Evolutionary conservation across 2,797 vertebrate genomes (phyloP).

Genomic region (Coranthus polyacanthus): DNA sequence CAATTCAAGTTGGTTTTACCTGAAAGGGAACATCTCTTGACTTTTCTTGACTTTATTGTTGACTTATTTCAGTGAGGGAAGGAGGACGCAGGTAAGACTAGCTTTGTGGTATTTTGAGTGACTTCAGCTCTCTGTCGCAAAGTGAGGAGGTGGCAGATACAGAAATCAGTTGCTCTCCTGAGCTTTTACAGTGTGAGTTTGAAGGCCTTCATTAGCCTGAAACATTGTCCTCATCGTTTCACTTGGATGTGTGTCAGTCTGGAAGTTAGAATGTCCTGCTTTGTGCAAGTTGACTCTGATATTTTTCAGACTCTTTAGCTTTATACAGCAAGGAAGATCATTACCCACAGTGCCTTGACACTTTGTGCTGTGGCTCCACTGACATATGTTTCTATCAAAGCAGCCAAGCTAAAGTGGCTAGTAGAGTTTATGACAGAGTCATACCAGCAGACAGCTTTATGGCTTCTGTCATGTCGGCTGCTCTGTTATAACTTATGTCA

Average conservation of each 20-base stretch:
- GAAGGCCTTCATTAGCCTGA: no score
- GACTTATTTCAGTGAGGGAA: constrained; percentile 22
- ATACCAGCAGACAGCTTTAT: constrained; percentile 69
- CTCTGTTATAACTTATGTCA: constrained; percentile 64
- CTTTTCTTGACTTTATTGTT: no score
- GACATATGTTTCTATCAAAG: constrained; percentile 62
- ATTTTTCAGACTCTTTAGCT: constrained; percentile 30
- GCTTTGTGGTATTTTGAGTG: constrained; percentile 6
- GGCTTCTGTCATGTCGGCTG: constrained; percentile 70
- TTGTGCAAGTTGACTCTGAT: constrained; percentile 4
- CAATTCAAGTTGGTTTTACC: constrained; percentile 15
- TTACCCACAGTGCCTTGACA: constrained; percentile 39
- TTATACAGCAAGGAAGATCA: constrained; percentile 19
- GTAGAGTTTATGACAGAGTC: constrained; percentile 63
- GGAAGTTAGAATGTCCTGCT: no score
- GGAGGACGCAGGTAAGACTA: constrained; percentile 23
- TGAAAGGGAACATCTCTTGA: constrained; percentile 37
- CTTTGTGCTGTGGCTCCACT: constrained; percentile 30
- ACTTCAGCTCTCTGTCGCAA: constrained; percentile 12
- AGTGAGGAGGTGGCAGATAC: no score
- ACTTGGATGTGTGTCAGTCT: no score
- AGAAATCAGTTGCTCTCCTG: no score
- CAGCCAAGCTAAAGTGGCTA: constrained; percentile 55
- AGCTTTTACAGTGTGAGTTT: no score
- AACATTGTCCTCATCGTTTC: no score